Evolutionary conservation across 2,888 invertebrate genomes (phyloP).

Genomic region (Drosophila recens): DNA sequence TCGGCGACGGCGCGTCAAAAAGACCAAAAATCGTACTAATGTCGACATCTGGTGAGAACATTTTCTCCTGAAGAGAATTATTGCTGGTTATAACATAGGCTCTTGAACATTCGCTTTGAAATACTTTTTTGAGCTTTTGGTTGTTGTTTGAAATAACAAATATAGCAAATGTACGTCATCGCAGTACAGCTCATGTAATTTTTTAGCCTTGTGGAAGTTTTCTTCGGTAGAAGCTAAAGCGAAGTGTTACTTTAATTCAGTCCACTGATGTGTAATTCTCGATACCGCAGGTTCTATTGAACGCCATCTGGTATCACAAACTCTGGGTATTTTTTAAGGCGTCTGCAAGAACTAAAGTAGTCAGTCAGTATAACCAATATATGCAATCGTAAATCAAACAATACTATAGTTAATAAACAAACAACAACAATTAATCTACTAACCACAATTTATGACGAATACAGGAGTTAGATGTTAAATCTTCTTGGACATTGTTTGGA

Average conservation of each 20-base stretch:
- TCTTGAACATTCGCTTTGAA: conserved; percentile 8
- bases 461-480: conserved; percentile 9
- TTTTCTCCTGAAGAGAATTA: not conserved
- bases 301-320: conserved; percentile 11
- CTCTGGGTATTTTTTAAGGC: conserved; percentile 14
- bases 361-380: not conserved
- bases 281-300: conserved; percentile 9
- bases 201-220: conserved; percentile 9
- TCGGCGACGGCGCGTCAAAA: no score
- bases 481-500: conserved; percentile 3
- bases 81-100: not conserved
- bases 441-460: not conserved
- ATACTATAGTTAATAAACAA: conserved; percentile 9
- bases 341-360: conserved; percentile 4
- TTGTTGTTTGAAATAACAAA: conserved; percentile 8
- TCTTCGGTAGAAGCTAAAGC: not conserved
- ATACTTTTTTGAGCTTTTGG: conserved; percentile 3
- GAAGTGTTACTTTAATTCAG: not conserved
- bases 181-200: not conserved
- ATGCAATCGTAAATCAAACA: not conserved
- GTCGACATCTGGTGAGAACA: no score
- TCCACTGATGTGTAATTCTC: conserved; percentile 8
- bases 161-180: conserved; percentile 8
- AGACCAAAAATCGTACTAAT: no score
- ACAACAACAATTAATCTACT: not conserved